Evolutionary conservation across 1,140 invertebrate genomes (phyloP).

Genomic region (Bombus waltoni): DNA sequence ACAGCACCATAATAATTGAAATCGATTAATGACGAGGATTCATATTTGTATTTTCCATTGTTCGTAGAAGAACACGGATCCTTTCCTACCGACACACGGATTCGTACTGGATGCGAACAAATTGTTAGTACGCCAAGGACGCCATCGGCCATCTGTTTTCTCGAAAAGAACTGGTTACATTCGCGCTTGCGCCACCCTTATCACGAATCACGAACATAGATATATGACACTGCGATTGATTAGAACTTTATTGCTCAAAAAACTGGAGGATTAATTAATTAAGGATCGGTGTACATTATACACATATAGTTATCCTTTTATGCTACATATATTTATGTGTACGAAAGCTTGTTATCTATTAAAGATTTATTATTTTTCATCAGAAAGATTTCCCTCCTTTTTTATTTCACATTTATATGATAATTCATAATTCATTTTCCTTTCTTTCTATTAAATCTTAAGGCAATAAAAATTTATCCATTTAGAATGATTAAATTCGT

Average conservation of each 20-base stretch:
- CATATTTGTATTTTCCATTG: not conserved
- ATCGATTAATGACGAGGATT: not conserved
- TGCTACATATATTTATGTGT: too few species aligned
- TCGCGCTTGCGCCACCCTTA: constrained; percentile 38
- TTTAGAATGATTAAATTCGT: not conserved
- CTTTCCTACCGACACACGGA: constrained; percentile 25
- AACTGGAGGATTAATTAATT: not conserved
- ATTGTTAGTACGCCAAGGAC: constrained; percentile 17
- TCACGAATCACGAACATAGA: not conserved
- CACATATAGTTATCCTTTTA: not conserved
- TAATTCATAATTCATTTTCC: not conserved
- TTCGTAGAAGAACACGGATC: not conserved
- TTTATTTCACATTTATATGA: not conserved
- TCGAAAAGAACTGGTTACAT: constrained; percentile 16
- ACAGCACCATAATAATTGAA: not conserved
- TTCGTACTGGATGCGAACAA: constrained; percentile 28
- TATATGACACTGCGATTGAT: not conserved
- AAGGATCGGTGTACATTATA: not conserved
- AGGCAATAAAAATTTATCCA: not conserved
- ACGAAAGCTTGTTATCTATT: not conserved
- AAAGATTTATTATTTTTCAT: not conserved
- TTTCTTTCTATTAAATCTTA: not conserved
- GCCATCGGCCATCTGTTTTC: constrained; percentile 38
- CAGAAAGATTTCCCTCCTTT: not conserved
- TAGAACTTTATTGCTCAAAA: not conserved